Base-by-base conservation (phyloP, 2,797 vertebrate genomes). In the Phoxinus dragarum region DNA sequence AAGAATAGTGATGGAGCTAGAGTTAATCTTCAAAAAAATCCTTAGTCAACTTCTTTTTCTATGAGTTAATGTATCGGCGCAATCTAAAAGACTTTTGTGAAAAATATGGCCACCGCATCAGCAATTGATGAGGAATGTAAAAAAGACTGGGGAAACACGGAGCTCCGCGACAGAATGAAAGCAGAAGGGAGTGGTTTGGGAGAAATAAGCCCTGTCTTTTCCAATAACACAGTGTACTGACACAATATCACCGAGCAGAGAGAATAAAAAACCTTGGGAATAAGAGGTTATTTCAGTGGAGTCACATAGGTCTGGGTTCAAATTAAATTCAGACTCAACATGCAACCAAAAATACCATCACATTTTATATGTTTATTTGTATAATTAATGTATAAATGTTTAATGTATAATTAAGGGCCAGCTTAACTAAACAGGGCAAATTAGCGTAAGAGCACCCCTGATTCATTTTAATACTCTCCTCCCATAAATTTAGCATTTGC, bases 231-330 rank as follows among this genome's bases (percentile, higher is more conserved):
- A 86, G 85, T 87, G 91, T 93, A 94, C 93, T 94, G 94, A 92
- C 92, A 93, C 94, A 91, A 95, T 96, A 95, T 96, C 95, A 96
- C 90, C 80, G 86, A 91, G 89, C 90, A 88, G 91, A 86, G 86
- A 90, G 92, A 92, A 90, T 87, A 83, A 47, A 14, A 21, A 47
- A 66, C 10, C 23, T 52, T 8, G 47, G 31, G 52, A 83, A 73
- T 75, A 67, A 83, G 42, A 49, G 8, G 76, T 27, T 78, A 31
- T 38, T 76, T 56, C 31, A 36, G 6, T 38, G 6, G 74, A 23
- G 34, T 38, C 23, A 27, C 6, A 6, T 76, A 38, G 49, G 14
- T 40, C 52, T 16, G 34, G 19, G 31, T 75, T 36, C 5, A 36
- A 74, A 49, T 27, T 19, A 11, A 49, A 75, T 36, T 23, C 3